phyloP scores from a whole-genome alignment of 2,888 invertebrate genomes.

The Lampropteryx suffumata region DNA sequence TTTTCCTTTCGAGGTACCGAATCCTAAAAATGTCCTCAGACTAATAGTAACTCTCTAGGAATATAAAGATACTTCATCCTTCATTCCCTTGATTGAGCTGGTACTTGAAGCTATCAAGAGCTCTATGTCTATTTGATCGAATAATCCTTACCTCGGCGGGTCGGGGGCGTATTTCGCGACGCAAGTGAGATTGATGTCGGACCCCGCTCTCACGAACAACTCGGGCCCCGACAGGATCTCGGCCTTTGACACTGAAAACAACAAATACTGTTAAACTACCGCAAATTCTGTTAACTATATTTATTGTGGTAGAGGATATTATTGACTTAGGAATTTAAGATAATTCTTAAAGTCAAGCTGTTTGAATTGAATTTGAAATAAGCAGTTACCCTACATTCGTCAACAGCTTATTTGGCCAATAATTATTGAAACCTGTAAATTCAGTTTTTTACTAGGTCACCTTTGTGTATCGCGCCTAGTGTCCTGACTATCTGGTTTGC shows the following conservation, averaged over 20 bases:
- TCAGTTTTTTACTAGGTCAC: too few species aligned
- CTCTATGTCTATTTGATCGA: conserved; percentile 30
- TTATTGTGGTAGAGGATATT: too few species aligned
- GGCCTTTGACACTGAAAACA: conserved; percentile 90
- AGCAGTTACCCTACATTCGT: too few species aligned
- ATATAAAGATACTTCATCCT: not conserved
- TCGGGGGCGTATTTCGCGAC: conserved; percentile 92
- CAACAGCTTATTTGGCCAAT: too few species aligned
- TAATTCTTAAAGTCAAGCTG: too few species aligned
- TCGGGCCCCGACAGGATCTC: conserved; percentile 93
- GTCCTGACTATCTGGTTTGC: too few species aligned
- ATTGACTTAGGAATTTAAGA: too few species aligned
- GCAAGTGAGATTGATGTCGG: conserved; percentile 96
- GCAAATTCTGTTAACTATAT: not conserved
- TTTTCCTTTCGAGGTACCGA: too few species aligned
- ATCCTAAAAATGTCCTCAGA: not conserved
- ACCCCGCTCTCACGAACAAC: conserved; percentile 93
- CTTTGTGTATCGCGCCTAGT: too few species aligned
- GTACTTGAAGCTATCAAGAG: conserved; percentile 6
- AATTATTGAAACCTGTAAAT: too few species aligned
- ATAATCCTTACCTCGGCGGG: conserved; percentile 85
- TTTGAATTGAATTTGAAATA: too few species aligned
- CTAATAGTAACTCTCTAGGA: not conserved
- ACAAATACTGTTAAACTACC: conserved; percentile 28
- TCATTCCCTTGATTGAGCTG: not conserved